These are phyloP conservation scores for Heliconius ismenius DNA, from an alignment of 2,888 invertebrate genomes.

Conservation along the genomic window DNA sequence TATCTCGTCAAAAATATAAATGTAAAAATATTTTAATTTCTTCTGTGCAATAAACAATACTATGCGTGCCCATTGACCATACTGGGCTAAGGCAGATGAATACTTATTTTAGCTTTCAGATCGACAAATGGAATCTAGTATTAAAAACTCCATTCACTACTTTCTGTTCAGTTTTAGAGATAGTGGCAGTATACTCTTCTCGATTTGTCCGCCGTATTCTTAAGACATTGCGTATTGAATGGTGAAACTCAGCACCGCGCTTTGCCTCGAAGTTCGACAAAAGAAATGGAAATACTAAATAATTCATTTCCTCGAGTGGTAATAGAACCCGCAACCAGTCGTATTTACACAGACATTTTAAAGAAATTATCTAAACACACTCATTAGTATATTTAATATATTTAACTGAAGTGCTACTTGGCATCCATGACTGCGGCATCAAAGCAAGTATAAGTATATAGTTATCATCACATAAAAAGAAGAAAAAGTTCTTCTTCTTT, in stretches of 20 bases:
- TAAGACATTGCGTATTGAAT: not conserved
- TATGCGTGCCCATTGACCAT: not conserved
- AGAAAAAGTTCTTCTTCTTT: not conserved
- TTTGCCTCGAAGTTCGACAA: not conserved
- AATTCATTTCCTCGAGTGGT: no score
- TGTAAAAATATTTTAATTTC: not conserved
- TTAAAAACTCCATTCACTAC: not conserved
- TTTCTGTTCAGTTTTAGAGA: not conserved
- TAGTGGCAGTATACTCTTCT: not conserved
- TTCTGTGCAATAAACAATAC: not conserved
- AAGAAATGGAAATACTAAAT: not conserved
- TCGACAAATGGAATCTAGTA: not conserved
- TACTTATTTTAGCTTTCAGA: not conserved
- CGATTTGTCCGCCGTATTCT: not conserved
- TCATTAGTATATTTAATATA: not conserved
- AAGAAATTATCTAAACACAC: not conserved
- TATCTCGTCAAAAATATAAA: not conserved
- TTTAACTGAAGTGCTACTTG: not conserved
- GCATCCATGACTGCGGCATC: not conserved
- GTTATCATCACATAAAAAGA: not conserved
- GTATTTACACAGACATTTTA: no score
- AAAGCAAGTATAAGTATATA: not conserved
- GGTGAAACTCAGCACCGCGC: not conserved
- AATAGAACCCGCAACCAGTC: no score
- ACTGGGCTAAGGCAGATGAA: not conserved